These are phyloP conservation scores for Drosophila aldrichi DNA, from an alignment of 2,888 invertebrate species.

Conservation along the genomic window DNA sequence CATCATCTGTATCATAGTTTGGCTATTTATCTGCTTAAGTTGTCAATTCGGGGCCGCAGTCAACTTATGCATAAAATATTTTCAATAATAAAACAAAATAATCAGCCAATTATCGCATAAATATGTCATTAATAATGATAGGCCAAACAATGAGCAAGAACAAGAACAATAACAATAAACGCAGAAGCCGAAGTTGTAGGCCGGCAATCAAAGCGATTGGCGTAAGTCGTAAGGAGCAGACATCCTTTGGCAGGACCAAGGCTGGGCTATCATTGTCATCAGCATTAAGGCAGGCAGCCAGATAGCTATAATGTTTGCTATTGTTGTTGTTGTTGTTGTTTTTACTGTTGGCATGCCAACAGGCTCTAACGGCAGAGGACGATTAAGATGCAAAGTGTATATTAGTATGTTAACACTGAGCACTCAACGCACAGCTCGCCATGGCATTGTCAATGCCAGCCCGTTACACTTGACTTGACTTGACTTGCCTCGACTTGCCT, in stretches of 20 bases:
- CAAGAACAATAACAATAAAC: constrained; percentile 3
- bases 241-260: constrained; percentile 14
- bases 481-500: constrained; percentile 19
- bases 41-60: background rate
- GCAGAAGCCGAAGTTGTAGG: constrained; percentile 12
- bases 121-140: constrained; percentile 63
- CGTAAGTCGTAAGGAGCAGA: constrained; percentile 20
- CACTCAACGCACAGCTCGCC: constrained; percentile 21
- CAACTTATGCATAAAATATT: constrained; percentile 45
- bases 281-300: constrained; percentile 26
- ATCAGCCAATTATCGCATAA: constrained; percentile 54
- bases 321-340: constrained; percentile 27
- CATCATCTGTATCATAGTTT: background rate
- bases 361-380: constrained; percentile 55
- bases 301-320: constrained; percentile 3
- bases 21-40: background rate
- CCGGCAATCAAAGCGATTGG: constrained; percentile 50
- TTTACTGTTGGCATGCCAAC: constrained; percentile 38
- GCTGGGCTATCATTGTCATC: constrained; percentile 40
- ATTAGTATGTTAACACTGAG: constrained; percentile 78
- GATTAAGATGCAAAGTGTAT: constrained; percentile 81
- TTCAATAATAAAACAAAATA: constrained; percentile 48
- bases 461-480: constrained; percentile 70
- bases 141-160: constrained; percentile 38
- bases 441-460: constrained; percentile 42